These are phyloP conservation scores for Morinoia aosen DNA, from an alignment of 2,888 invertebrate species.

Conservation along the genomic window DNA sequence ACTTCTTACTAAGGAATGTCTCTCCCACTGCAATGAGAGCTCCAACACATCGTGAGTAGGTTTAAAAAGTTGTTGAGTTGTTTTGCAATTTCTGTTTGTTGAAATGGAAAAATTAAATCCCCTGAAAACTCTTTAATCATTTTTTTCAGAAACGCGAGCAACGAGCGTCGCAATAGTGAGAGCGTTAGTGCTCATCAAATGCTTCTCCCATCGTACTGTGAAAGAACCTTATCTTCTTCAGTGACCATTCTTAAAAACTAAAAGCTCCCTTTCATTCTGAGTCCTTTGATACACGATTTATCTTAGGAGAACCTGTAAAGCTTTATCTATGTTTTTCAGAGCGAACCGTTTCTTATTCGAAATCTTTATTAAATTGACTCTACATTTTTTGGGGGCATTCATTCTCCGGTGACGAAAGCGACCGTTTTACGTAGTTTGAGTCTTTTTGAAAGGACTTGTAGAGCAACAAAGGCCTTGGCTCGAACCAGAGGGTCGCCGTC, in stretches of 20 bases:
- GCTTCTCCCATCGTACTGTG: neutral
- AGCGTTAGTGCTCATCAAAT: neutral
- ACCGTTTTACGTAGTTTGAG: neutral
- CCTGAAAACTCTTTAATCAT: neutral
- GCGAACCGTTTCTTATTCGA: neutral
- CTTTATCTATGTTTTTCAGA: constrained; percentile 4
- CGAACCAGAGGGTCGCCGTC: constrained; percentile 26
- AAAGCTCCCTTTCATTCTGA: neutral
- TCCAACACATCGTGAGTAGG: neutral
- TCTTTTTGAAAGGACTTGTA: constrained; percentile 6
- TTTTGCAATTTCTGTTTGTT: neutral
- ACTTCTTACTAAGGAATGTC: neutral
- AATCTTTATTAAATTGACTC: neutral
- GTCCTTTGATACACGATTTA: neutral
- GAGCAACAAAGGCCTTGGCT: constrained; percentile 30
- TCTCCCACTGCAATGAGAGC: neutral
- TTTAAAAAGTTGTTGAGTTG: neutral
- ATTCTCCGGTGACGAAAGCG: neutral
- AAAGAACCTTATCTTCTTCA: neutral
- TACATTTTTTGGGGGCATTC: neutral
- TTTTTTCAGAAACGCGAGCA: neutral
- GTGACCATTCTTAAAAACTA: neutral
- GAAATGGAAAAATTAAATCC: neutral
- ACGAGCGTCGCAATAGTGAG: neutral
- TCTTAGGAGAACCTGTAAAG: neutral